Base-by-base conservation (phyloP, 2,888 invertebrate species). In the Crioceris asparagi region DNA sequence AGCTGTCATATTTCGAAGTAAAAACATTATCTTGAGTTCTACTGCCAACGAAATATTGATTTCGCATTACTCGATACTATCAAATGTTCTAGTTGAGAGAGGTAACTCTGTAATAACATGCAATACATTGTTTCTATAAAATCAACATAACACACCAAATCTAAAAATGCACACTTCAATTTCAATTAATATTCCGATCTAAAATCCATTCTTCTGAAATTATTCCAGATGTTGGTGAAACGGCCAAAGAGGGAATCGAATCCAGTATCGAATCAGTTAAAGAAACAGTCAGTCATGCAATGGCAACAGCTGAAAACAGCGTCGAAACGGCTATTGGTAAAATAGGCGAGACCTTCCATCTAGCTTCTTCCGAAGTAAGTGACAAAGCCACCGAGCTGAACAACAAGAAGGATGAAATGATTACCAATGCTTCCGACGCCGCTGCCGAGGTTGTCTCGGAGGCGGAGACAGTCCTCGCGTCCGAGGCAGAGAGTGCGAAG, bases 191-290 rank as follows among this genome's bases (percentile, higher is more conserved):
- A n/a, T n/a, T n/a, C n/a, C n/a, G n/a, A n/a, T n/a, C n/a, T 32
- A 11, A 23, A 7, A n/a, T n/a, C 23, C n/a, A n/a, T 25, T 2
- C 25, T 25, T 11, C 25, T 12, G n/a, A 4, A 11, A 12, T 38
- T 33, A 31, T 55, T 54, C 32, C 45, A 62, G 61, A 59, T 43
- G 57, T 57, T 10, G 56, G 57, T 3, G 57, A 58, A 11, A 44
- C 55, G 12, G 58, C 57, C 4, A 54, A 56, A 43, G 60, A 61
- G 5, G 57, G 55, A 3, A 41, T 61, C 8, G 45, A 45, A 17
- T 47, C 53, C 2, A 59, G 59, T 25, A 51, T 61, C 37, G 60
- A 57, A n/a, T 51, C 57, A 21, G 54, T 64, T 3, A 63, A 64
- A 45, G 56, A 54, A 15, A 54, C 60, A 3, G 48, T 64, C 34